These are phyloP conservation scores for Epinephelus awoara DNA, from an alignment of 2,797 vertebrate genomes.

Conservation along the genomic window DNA sequence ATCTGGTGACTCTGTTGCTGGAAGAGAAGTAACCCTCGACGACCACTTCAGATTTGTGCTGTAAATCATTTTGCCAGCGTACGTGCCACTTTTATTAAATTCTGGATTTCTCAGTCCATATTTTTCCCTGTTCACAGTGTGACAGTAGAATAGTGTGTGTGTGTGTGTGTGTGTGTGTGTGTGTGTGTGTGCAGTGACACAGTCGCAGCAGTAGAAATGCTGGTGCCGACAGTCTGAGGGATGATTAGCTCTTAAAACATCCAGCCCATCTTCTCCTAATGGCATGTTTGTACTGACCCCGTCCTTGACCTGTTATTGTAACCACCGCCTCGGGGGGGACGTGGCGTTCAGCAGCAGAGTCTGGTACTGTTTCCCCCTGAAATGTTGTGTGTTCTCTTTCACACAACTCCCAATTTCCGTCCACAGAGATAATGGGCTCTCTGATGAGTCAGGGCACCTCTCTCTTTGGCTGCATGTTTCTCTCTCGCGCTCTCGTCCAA, in stretches of 20 bases:
- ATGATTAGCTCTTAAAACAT: slow-evolving; percentile 35
- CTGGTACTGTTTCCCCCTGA: background rate
- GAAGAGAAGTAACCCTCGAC: background rate
- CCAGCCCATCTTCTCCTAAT: slow-evolving; percentile 36
- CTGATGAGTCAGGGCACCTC: slow-evolving; percentile 22
- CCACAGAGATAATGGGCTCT: slow-evolving; percentile 44
- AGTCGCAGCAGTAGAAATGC: background rate
- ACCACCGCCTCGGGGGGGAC: background rate
- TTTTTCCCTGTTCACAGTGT: background rate
- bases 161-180: too few relatives aligned
- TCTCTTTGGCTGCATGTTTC: too few relatives aligned
- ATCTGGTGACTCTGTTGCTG: background rate
- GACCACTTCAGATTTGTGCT: background rate
- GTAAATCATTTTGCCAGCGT: background rate
- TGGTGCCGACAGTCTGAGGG: background rate
- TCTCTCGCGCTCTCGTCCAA: too few relatives aligned
- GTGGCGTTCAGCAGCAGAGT: background rate
- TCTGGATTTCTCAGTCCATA: background rate
- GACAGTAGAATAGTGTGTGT: background rate
- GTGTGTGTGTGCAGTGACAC: background rate
- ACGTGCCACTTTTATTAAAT: background rate
- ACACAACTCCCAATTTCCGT: slow-evolving; percentile 18
- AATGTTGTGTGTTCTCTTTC: slow-evolving; percentile 20
- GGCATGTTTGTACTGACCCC: slow-evolving; percentile 33
- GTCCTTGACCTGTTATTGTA: slow-evolving; percentile 45